A percentile compares a stretch with the other conserved stretches of the same genome.
These are phyloP conservation scores for Silurus meridionalis DNA, from an alignment of 2,113 vertebrate genomes.

Conservation along the genomic window DNA sequence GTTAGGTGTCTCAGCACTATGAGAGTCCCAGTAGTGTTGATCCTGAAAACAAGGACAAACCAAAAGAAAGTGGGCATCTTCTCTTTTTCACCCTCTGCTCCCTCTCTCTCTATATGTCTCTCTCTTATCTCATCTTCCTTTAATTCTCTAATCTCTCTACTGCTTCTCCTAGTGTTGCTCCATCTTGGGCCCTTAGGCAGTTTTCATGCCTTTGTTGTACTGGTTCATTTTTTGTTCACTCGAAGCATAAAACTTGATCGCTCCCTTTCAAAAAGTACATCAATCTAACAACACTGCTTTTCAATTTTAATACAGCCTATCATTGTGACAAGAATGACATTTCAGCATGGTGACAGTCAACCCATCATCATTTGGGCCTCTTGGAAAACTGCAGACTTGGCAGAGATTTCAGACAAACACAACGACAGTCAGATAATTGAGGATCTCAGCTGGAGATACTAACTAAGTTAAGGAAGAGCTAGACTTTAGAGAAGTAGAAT, in stretches of 20 bases:
- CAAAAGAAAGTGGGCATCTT: neutral
- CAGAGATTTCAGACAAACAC: too few species aligned
- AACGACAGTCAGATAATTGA: neutral
- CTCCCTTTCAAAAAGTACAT: neutral
- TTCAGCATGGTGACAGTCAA: slow-evolving; percentile 24
- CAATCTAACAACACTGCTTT: slow-evolving; percentile 23
- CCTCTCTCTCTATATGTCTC: neutral
- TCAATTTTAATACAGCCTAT: slow-evolving; percentile 36
- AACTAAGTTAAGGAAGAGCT: neutral
- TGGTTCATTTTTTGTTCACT: slow-evolving; percentile 23
- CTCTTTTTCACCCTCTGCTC: neutral
- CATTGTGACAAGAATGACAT: neutral
- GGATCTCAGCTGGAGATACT: neutral
- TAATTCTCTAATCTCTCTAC: slow-evolving; percentile 18
- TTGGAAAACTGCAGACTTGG: neutral
- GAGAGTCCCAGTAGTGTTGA: neutral
- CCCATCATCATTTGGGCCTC: neutral
- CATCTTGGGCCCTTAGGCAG: slow-evolving; percentile 20
- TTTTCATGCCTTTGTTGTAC: slow-evolving; percentile 27
- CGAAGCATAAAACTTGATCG: slow-evolving; percentile 13
- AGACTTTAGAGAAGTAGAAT: neutral
- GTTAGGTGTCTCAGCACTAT: neutral
- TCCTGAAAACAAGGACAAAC: slow-evolving; percentile 12
- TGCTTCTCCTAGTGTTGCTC: slow-evolving; percentile 23
- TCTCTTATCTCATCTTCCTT: slow-evolving; percentile 6